A percentile compares a stretch with the other conserved stretches of the same genome.
These are phyloP conservation scores for Coenonympha arcania DNA, from an alignment of 2,888 invertebrate species.

Conservation along the genomic window DNA sequence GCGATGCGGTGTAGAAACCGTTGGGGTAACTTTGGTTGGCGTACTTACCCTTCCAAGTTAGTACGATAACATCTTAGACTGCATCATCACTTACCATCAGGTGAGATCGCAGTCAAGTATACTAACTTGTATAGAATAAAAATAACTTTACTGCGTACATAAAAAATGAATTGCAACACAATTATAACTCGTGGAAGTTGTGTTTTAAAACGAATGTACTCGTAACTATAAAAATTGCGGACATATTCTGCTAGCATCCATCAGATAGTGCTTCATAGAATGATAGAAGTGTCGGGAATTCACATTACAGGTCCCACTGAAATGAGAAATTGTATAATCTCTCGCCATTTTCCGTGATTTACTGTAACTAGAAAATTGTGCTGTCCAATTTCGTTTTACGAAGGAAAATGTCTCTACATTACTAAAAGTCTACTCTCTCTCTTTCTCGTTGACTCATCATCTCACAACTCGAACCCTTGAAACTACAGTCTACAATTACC, in stretches of 20 bases:
- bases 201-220: neutral
- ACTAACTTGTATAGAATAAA: no score
- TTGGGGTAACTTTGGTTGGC: no score
- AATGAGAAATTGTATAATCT: slow-evolving; percentile 1
- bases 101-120: no score
- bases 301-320: slow-evolving; percentile 2
- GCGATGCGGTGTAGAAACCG: no score
- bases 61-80: no score
- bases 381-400: neutral
- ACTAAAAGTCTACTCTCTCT: no score
- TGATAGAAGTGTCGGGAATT: neutral
- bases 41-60: no score
- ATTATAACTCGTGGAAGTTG: neutral
- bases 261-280: slow-evolving; percentile 6
- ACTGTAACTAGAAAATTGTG: neutral
- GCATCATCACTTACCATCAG: no score
- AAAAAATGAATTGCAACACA: neutral
- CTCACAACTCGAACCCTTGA: no score
- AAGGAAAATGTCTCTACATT: neutral
- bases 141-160: neutral
- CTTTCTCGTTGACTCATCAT: no score
- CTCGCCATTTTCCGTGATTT: neutral
- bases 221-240: slow-evolving; percentile 9
- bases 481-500: no score
- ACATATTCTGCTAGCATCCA: slow-evolving; percentile 12